These are phyloP conservation scores for Microplitis mediator DNA, from an alignment of 1,140 invertebrate genomes.

Conservation along the genomic window DNA sequence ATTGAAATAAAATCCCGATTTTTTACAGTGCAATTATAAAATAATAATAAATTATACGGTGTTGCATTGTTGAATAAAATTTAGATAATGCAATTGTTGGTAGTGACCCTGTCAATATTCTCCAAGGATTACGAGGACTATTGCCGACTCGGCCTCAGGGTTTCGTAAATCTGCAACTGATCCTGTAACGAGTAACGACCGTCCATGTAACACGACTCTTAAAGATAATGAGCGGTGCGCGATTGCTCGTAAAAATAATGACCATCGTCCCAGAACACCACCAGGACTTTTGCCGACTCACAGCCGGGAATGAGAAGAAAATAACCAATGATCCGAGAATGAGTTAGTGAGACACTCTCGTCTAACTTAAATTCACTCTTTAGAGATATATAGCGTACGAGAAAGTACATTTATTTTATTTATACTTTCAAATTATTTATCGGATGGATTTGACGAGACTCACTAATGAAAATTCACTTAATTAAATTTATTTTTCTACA, in stretches of 20 bases:
- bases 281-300: neutral
- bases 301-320: slow-evolving; percentile 24
- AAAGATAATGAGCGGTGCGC: slow-evolving; percentile 54
- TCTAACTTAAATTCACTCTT: too few species aligned
- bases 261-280: slow-evolving; percentile 39
- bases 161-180: slow-evolving; percentile 22
- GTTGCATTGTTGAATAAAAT: too few species aligned
- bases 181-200: slow-evolving; percentile 43
- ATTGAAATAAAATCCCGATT: too few species aligned
- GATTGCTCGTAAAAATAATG: slow-evolving; percentile 57
- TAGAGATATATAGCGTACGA: too few species aligned
- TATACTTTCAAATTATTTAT: too few species aligned
- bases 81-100: too few species aligned
- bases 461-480: too few species aligned
- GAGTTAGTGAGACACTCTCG: neutral
- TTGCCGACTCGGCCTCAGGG: neutral
- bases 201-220: slow-evolving; percentile 44
- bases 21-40: too few species aligned
- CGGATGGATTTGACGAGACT: too few species aligned
- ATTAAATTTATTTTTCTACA: too few species aligned
- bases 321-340: neutral
- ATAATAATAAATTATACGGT: too few species aligned
- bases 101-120: neutral
- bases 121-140: neutral
- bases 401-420: too few species aligned